Evolutionary conservation across 2,888 invertebrate genomes (phyloP).

Genomic region (Byasa hedistus): DNA sequence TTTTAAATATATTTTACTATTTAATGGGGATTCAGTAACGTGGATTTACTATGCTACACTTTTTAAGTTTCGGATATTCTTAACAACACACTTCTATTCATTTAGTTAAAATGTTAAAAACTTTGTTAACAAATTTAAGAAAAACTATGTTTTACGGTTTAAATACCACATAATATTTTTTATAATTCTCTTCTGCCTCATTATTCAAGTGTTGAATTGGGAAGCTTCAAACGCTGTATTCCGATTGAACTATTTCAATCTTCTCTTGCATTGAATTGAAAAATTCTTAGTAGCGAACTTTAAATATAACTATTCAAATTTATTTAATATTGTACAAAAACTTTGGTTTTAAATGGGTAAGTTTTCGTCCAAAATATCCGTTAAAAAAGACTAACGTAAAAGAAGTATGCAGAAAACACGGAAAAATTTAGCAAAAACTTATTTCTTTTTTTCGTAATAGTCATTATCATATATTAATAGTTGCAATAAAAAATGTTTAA

Average conservation of each 20-base stretch:
- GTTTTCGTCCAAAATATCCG: neutral
- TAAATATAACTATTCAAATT: slow-evolving; percentile 5
- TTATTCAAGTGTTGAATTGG: slow-evolving; percentile 19
- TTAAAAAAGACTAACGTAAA: neutral
- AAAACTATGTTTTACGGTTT: neutral
- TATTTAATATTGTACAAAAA: too few species aligned
- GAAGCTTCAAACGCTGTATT: slow-evolving; percentile 10
- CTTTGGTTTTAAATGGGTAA: too few species aligned
- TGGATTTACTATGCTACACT: too few species aligned
- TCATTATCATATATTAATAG: too few species aligned
- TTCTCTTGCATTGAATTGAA: slow-evolving; percentile 18
- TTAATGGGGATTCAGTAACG: too few species aligned
- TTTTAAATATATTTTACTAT: neutral
- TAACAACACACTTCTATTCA: too few species aligned
- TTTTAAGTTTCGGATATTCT: too few species aligned
- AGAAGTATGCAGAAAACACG: too few species aligned
- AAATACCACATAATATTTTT: slow-evolving; percentile 23
- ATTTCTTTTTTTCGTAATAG: too few species aligned
- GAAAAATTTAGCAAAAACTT: too few species aligned
- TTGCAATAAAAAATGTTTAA: too few species aligned
- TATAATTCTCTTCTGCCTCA: neutral
- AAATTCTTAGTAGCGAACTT: slow-evolving; percentile 1
- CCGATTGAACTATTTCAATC: slow-evolving; percentile 20
- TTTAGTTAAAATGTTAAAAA: too few species aligned
- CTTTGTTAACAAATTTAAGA: neutral